phyloP scores from a whole-genome alignment of 2,888 invertebrate species.

The Athalia cordata region DNA sequence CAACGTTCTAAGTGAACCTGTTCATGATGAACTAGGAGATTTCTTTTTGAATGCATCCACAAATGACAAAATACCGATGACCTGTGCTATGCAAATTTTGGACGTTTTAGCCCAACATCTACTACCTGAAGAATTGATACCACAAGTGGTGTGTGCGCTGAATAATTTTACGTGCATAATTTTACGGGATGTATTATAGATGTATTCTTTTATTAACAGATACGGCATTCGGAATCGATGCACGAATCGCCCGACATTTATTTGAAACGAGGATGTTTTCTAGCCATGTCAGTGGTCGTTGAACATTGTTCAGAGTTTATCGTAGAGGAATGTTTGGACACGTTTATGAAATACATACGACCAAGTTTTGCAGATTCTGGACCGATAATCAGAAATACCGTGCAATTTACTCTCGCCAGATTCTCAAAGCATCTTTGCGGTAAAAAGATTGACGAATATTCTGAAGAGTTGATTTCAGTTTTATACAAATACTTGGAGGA shows the following conservation, averaged over 20 bases:
- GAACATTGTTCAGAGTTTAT: background rate
- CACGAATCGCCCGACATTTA: constrained; percentile 6
- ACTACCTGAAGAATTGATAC: constrained; percentile 1
- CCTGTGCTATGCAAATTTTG: background rate
- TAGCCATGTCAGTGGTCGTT: constrained; percentile 16
- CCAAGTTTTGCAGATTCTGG: background rate
- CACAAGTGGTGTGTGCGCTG: constrained; percentile 5
- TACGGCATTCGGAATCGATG: background rate
- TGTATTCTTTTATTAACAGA: background rate
- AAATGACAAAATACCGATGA: background rate
- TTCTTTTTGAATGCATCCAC: constrained; percentile 4
- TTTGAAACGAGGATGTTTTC: constrained; percentile 9
- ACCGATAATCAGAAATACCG: background rate
- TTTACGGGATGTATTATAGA: background rate
- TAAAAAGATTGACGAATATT: constrained; percentile 1
- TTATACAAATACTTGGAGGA: background rate
- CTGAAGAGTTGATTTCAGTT: background rate
- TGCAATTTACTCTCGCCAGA: constrained; percentile 3
- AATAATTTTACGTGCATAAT: background rate
- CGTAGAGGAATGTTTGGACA: background rate
- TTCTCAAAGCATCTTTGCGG: background rate
- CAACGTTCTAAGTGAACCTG: background rate
- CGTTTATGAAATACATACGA: constrained; percentile 8
- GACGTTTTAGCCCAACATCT: background rate
- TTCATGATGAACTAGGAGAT: background rate